Evolutionary conservation across 2,797 vertebrate species (phyloP), one percentile per base, ranked within the genome.

Genomic region (Sebastes wilsoni): DNA sequence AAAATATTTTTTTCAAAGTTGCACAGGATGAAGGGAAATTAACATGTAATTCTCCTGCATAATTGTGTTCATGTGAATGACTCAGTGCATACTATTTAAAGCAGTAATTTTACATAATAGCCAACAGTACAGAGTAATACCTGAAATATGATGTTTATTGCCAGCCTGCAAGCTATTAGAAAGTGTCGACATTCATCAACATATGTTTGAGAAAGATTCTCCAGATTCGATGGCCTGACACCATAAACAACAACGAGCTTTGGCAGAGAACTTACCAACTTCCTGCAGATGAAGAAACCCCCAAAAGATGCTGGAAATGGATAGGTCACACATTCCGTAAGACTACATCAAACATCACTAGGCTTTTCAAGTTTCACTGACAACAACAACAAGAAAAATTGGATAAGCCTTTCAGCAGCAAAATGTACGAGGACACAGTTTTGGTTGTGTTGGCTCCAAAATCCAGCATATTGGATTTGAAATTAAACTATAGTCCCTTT

Each of bases 111-210:
- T 66, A 70, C 18, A 20, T 49, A 49, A 58, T 36, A 68, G 38
- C 74, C 23, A 72, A 22, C 58, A 59, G 42, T 56, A 58, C 67
- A 79, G 20, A 84, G 67, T 52, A 72, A 49, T 61, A 49, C 23
- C 73, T 80, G 54, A 18, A 68, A 71, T 79, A 64, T 62, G 36
- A 58, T 38, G 23, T 61, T 68, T 10, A 62, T 42, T 66, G 23
- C 25, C 46, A 52, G n/a, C 52, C 62, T 38, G 16, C 6, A 13
- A 72, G 25, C 55, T 22, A 65, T 79, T 73, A 49, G 38, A 42
- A 42, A 16, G 38, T 42, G 38, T 14, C 14, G 14, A 42, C 38
- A 42, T 42, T 42, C 13, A 42, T 42, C 38, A 42, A 42, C 6
- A 42, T 14, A 42, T 42, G 38, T 42, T 42, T 42, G 38, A 42